Conservation (phyloP, 2,113 vertebrate genomes). For the Thomomys bottae region DNA sequence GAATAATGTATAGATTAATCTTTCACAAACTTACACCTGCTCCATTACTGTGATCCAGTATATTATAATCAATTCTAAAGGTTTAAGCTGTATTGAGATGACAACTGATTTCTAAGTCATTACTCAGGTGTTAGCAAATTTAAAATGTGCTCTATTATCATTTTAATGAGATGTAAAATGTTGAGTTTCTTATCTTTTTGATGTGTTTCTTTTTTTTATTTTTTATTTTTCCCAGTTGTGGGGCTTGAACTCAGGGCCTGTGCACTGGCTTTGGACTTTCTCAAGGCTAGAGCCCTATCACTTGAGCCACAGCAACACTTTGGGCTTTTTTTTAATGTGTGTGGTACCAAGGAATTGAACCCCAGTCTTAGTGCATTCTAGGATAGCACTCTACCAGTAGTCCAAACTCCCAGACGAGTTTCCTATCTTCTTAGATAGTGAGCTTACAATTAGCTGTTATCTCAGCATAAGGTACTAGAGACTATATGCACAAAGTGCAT, state of each 20-base stretch:
- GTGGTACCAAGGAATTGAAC: too few relatives aligned
- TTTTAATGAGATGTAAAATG: constrained; percentile 62
- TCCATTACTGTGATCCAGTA: constrained; percentile 67
- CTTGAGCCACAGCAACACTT: too few relatives aligned
- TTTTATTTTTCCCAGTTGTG: too few relatives aligned
- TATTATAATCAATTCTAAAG: constrained; percentile 75
- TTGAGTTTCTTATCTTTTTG: constrained; percentile 29
- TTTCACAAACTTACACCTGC: constrained; percentile 70
- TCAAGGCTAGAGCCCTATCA: too few relatives aligned
- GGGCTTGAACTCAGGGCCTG: too few relatives aligned
- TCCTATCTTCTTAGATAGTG: neutral
- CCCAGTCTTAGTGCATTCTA: too few relatives aligned
- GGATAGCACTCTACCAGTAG: too few relatives aligned
- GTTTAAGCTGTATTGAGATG: constrained; percentile 81
- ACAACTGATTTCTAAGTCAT: constrained; percentile 76
- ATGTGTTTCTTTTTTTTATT: too few relatives aligned
- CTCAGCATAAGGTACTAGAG: neutral
- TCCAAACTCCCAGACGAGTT: too few relatives aligned
- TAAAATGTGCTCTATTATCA: constrained; percentile 57
- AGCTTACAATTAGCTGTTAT: constrained; percentile 35
- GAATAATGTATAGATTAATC: constrained; percentile 76
- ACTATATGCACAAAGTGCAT: neutral
- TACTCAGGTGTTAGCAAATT: constrained; percentile 69
- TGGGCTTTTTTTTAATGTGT: too few relatives aligned
- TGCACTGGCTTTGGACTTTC: too few relatives aligned